Percentiles rank a stretch among this genome's conserved stretches.
Conservation (phyloP, 2,888 invertebrate species). For the Saturnia japonica region DNA sequence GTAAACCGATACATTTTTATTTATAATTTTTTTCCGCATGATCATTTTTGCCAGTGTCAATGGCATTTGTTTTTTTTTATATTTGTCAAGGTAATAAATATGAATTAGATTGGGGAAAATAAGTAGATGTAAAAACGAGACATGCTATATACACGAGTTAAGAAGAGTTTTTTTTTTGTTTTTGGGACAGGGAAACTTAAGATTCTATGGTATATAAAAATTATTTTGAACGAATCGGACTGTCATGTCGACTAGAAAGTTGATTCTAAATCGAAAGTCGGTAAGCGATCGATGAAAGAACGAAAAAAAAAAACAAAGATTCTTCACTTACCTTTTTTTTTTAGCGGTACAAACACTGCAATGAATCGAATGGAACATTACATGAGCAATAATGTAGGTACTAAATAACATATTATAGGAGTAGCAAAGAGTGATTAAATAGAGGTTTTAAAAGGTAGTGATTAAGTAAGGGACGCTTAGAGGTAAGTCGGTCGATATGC, state of each 20-base stretch:
- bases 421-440: background rate
- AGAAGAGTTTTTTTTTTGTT: background rate
- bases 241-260: background rate
- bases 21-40: background rate
- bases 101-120: background rate
- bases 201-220: background rate
- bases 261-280: background rate
- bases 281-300: background rate
- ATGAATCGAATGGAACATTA: background rate
- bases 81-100: no score
- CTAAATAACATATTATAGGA: background rate
- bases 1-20: background rate
- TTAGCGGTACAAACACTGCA: background rate
- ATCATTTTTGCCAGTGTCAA: background rate
- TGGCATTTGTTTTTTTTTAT: background rate
- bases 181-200: background rate
- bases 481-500: background rate
- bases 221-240: background rate
- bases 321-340: background rate
- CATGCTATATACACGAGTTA: background rate
- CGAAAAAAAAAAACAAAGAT: background rate
- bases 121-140: background rate
- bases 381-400: constrained; percentile 8
- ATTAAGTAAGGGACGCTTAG: background rate
- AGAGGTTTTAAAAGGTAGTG: background rate